phyloP scores from a whole-genome alignment of 53 echinoderm and acorn worm species.

The Henricia sp. region DNA sequence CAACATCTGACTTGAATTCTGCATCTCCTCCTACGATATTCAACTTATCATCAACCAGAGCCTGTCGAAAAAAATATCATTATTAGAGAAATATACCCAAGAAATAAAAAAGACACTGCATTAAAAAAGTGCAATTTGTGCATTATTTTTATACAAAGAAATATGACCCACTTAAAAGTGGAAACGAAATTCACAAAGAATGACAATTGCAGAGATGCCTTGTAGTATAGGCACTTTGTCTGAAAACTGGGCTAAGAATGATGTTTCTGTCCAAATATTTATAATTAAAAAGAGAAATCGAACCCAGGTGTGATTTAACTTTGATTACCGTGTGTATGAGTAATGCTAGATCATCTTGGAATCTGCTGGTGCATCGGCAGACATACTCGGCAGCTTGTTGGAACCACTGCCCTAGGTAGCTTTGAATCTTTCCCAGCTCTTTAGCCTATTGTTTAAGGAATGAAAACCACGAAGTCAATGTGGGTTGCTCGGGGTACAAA shows the following conservation, averaged over 20 bases:
- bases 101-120: background rate
- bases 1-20: constrained; percentile 69
- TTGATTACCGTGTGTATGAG: constrained; percentile 93
- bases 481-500: no score
- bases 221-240: no score
- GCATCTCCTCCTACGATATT: constrained; percentile 77
- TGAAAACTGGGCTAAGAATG: no score
- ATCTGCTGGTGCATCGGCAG: constrained; percentile 76
- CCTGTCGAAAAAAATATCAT: constrained; percentile 60
- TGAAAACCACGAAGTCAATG: no score
- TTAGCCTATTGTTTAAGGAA: constrained; percentile 53
- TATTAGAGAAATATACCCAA: background rate
- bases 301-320: no score
- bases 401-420: constrained; percentile 84
- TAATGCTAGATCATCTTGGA: constrained; percentile 81
- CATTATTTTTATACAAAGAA: no score
- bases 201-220: no score
- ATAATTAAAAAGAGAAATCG: no score
- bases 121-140: no score
- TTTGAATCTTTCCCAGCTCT: constrained; percentile 62
- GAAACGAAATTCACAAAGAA: no score
- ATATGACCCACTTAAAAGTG: no score
- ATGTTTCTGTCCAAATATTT: no score
- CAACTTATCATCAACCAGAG: constrained; percentile 81
- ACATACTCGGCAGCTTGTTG: constrained; percentile 81